phyloP scores from a whole-genome alignment of 2,888 invertebrate species.

The Hypsopygia costalis region DNA sequence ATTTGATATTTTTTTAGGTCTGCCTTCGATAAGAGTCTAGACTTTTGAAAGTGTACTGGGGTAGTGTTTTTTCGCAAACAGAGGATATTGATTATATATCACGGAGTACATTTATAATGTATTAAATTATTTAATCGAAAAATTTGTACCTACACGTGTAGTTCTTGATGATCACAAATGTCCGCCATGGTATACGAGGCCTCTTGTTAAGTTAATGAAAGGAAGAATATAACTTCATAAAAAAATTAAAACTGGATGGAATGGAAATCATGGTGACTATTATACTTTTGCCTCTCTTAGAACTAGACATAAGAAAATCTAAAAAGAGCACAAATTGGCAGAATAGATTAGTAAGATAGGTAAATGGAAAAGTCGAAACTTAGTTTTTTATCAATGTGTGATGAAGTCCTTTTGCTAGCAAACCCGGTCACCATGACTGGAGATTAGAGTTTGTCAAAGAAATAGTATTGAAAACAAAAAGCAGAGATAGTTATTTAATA shows the following conservation, averaged over 20 bases:
- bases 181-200: conserved; percentile 10
- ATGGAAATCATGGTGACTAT: conserved; percentile 8
- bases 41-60: background rate
- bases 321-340: too few relatives aligned
- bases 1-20: conserved; percentile 3
- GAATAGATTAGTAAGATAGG: too few relatives aligned
- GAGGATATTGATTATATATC: background rate
- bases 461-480: too few relatives aligned
- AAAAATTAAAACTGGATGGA: conserved; percentile 7
- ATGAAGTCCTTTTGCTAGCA: too few relatives aligned
- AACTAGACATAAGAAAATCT: conserved; percentile 1
- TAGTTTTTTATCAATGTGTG: too few relatives aligned
- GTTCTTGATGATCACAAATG: background rate
- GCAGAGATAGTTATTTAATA: too few relatives aligned
- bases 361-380: too few relatives aligned
- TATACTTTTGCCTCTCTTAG: conserved; percentile 5
- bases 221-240: conserved; percentile 11
- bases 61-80: background rate
- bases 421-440: too few relatives aligned
- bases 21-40: background rate
- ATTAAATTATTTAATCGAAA: conserved; percentile 1
- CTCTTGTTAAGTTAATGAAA: conserved; percentile 7
- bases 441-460: too few relatives aligned
- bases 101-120: conserved; percentile 1
- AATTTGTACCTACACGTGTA: conserved; percentile 7